A percentile compares a stretch with the other conserved stretches of the same genome.
Evolutionary conservation across 2,797 vertebrate species (phyloP).

Genomic region (Oophaga sylvatica): DNA sequence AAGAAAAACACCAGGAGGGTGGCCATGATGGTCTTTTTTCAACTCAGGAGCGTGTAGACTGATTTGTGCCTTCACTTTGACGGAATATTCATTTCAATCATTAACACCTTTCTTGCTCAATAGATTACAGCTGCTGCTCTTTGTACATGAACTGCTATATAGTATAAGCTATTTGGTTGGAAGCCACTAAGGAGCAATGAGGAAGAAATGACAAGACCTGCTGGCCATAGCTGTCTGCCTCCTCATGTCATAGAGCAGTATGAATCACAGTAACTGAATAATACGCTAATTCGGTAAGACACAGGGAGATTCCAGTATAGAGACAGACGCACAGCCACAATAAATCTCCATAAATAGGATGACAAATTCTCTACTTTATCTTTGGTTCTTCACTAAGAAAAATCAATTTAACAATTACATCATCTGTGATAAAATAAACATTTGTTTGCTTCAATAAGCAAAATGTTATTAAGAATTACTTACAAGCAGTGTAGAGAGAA

Average conservation of each 20-base stretch:
- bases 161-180: conserved; percentile 31
- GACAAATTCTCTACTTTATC: background rate
- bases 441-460: conserved; percentile 26
- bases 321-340: conserved; percentile 18
- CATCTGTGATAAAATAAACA: background rate
- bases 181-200: background rate
- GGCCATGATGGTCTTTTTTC: no score
- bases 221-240: conserved; percentile 17
- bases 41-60: background rate
- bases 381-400: conserved; percentile 28
- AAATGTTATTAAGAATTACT: background rate
- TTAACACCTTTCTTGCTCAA: conserved; percentile 1
- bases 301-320: conserved; percentile 29
- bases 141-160: conserved; percentile 11
- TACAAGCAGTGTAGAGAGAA: background rate
- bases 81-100: background rate
- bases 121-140: background rate
- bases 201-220: conserved; percentile 27
- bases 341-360: conserved; percentile 18
- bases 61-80: background rate
- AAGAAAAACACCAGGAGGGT: no score
- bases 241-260: conserved; percentile 28
- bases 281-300: conserved; percentile 42
- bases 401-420: conserved; percentile 31
- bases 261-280: conserved; percentile 34